A percentile compares a stretch with the other conserved stretches of the same genome.
These are phyloP conservation scores for Beroe ovata DNA, from an alignment of 37 sponge, comb jelly and placozoan species.

Conservation along the genomic window DNA sequence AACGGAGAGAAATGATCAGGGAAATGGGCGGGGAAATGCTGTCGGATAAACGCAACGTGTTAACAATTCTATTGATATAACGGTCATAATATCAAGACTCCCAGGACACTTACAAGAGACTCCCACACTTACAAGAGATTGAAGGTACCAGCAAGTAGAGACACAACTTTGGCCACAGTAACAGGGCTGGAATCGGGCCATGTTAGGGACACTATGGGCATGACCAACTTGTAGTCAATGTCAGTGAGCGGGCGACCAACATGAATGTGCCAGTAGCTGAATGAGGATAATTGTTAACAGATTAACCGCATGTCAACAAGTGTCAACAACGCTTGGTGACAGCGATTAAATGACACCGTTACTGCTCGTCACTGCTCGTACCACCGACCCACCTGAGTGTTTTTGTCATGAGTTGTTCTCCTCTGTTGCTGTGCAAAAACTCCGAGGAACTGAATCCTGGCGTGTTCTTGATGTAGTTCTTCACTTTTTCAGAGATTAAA, in stretches of 20 bases:
- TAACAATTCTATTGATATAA: too few species aligned
- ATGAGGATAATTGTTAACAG: too few species aligned
- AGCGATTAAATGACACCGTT: too few species aligned
- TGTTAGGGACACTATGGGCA: background rate
- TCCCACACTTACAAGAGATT: slow-evolving; percentile 40
- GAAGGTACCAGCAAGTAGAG: slow-evolving; percentile 23
- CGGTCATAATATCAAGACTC: too few species aligned
- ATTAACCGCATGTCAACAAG: too few species aligned
- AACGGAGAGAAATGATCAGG: too few species aligned
- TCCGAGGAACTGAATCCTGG: slow-evolving; percentile 30
- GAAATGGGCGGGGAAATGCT: too few species aligned
- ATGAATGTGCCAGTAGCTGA: slow-evolving; percentile 61
- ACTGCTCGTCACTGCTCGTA: too few species aligned
- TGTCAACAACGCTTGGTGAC: too few species aligned
- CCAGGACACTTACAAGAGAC: too few species aligned
- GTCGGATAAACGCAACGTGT: too few species aligned
- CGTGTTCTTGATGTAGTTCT: background rate
- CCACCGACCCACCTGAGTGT: slow-evolving; percentile 34
- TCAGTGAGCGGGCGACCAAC: slow-evolving; percentile 47
- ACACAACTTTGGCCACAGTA: slow-evolving; percentile 7
- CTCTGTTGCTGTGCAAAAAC: slow-evolving; percentile 18
- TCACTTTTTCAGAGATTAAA: slow-evolving; percentile 1
- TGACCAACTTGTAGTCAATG: slow-evolving; percentile 52
- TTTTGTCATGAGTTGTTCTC: slow-evolving; percentile 17
- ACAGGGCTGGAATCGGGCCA: background rate